Base-by-base conservation (phyloP, 2,888 invertebrate species). In the Himalopsyche kuldschensis region DNA sequence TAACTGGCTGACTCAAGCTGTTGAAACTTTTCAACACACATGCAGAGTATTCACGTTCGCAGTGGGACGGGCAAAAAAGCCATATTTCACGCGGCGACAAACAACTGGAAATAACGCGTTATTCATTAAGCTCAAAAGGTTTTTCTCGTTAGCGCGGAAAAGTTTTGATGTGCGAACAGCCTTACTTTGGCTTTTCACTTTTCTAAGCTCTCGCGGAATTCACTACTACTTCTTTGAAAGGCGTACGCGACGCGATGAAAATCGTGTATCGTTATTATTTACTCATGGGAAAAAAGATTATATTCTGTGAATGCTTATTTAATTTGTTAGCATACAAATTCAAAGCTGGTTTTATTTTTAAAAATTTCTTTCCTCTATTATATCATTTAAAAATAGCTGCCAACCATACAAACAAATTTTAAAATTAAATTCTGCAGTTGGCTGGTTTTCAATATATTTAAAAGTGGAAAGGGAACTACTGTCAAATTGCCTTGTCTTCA, bases 61-160 rank as follows among this genome's bases (percentile, higher is more conserved):
- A 30, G 30, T 69, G 30, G 69, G 15, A 69, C 27, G 69, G 27
- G 69, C 27, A 76, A 76, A 76, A 76, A 76, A 79, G 63, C 41
- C 47, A 79, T 79, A 82, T 75, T 79, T 82, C 79, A 82, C n/a
- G 47, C 32, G 55, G 79, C 75, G 79, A 78, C 75, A 75, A 82
- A 82, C 79, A 75, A 82, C 75, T 75, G 79, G 82, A 79, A 78
- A 78, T 77, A 75, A 78, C 76, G 78, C 75, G 79, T 79, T 79
- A 82, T 79, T 82, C 82, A 82, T 79, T 82, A 79, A 82, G 46
- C 79, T 20, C 78, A 82, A 82, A 82, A 82, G 82, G 82, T 79
- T 82, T 82, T 82, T 48, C 79, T 79, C 82, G 78, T 82, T 78
- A 77, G 77, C 48, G 69, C 24, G 46, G 47, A 24, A 41, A 80